Conservation (phyloP, 2,113 vertebrate genomes). For the Salminus brasiliensis region DNA sequence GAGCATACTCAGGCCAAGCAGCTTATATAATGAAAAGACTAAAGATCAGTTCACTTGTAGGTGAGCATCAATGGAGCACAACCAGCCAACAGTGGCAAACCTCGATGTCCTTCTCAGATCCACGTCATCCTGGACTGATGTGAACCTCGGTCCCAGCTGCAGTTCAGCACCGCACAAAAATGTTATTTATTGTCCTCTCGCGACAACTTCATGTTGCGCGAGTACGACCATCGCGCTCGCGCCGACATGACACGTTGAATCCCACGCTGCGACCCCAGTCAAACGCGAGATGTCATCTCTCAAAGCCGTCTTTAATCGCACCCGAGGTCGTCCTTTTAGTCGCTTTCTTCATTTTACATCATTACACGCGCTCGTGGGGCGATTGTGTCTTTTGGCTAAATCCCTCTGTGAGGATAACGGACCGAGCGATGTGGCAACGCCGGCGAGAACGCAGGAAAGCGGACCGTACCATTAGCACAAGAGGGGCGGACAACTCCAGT, state of each 20-base stretch:
- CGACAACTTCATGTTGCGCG: slow-evolving; percentile 21
- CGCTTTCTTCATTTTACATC: not conserved
- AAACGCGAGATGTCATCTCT: not conserved
- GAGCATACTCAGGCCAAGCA: not conserved
- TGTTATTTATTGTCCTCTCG: slow-evolving; percentile 7
- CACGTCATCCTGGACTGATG: not conserved
- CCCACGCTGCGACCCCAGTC: not conserved
- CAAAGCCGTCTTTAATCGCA: not conserved
- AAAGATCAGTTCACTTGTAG: not conserved
- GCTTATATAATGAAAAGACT: not conserved
- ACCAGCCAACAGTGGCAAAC: not conserved
- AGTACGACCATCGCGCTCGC: not conserved
- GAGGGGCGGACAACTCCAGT: not conserved
- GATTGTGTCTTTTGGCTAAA: not conserved
- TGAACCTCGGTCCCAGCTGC: not conserved
- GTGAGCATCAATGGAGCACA: not conserved
- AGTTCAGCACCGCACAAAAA: not conserved
- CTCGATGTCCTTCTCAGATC: not conserved
- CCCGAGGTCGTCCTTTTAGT: not conserved
- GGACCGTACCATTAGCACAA: slow-evolving; percentile 40
- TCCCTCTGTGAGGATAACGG: not conserved
- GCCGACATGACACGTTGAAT: slow-evolving; percentile 38
- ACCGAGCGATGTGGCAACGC: slow-evolving; percentile 54
- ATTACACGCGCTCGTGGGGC: not conserved
- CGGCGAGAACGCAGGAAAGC: slow-evolving; percentile 21